Conservation (phyloP, 2,888 invertebrate genomes). For the Caenorhabditis uteleia region DNA sequence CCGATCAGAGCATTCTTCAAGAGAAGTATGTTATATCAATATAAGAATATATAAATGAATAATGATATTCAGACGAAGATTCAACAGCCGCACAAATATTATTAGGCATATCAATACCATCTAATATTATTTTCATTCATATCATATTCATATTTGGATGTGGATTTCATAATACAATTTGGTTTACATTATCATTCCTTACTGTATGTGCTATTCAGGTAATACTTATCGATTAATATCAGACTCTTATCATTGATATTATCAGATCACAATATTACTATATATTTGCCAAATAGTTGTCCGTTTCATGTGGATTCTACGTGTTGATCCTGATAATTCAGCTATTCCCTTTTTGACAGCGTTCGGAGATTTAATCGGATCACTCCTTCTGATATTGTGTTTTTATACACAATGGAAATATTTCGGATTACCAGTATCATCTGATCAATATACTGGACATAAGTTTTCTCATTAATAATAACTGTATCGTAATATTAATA, state of each 20-base stretch:
- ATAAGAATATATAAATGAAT: neutral
- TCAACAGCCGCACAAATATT: constrained; percentile 54
- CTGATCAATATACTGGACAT: constrained; percentile 29
- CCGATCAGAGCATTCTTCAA: constrained; percentile 41
- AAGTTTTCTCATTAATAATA: constrained; percentile 34
- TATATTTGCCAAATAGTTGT: constrained; percentile 62
- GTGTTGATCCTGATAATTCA: constrained; percentile 63
- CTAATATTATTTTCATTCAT: constrained; percentile 55
- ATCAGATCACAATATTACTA: constrained; percentile 59
- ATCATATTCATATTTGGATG: constrained; percentile 51
- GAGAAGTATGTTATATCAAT: constrained; percentile 37
- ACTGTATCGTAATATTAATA: constrained; percentile 13
- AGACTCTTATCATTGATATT: neutral
- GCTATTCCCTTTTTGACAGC: constrained; percentile 66
- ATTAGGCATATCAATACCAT: constrained; percentile 54
- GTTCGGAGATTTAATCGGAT: constrained; percentile 56
- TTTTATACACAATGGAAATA: constrained; percentile 37
- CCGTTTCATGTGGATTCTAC: constrained; percentile 55
- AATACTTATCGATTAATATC: too few relatives aligned
- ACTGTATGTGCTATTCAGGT: constrained; percentile 50
- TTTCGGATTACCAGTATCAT: constrained; percentile 28
- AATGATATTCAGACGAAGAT: constrained; percentile 52
- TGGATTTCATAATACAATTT: constrained; percentile 42
- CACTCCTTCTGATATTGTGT: constrained; percentile 34
- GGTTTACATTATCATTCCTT: constrained; percentile 42